Evolutionary conservation across 2,797 vertebrate genomes (phyloP).

Genomic region (Tarsius wallacei): DNA sequence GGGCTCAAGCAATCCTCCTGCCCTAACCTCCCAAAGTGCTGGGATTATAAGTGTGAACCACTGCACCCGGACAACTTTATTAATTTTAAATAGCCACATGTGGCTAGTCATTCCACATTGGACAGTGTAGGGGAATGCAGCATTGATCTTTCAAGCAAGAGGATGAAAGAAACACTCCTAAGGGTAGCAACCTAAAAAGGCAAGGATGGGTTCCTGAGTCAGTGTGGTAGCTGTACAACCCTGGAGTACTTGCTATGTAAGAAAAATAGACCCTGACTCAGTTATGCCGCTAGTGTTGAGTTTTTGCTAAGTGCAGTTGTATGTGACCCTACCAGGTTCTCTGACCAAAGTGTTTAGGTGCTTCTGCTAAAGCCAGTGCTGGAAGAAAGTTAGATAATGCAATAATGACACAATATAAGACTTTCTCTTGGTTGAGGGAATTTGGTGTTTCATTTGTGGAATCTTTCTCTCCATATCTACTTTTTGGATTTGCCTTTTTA

Average conservation of each 20-base stretch:
- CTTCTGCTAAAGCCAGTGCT: neutral
- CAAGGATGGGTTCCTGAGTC: neutral
- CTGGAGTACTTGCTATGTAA: neutral
- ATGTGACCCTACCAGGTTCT: neutral
- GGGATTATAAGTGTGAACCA: no score
- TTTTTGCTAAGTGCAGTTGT: neutral
- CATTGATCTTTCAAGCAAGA: neutral
- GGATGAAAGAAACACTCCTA: neutral
- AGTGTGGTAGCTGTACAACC: neutral
- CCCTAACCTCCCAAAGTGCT: no score
- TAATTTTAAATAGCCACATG: neutral
- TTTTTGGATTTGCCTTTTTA: conserved; percentile 1
- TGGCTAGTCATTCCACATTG: neutral
- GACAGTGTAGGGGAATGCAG: accelerated
- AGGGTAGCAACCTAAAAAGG: neutral
- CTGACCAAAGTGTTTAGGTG: neutral
- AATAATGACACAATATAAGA: neutral
- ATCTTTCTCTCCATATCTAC: neutral
- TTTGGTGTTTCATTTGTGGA: neutral
- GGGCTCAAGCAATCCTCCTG: no score
- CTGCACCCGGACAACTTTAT: neutral
- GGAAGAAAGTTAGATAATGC: neutral
- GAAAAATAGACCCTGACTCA: neutral
- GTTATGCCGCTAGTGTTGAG: neutral
- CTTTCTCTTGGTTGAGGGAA: neutral